A percentile compares a stretch with the other conserved stretches of the same genome.
These are phyloP conservation scores for Dallia pectoralis DNA, from an alignment of 2,797 vertebrate genomes.

Conservation along the genomic window DNA sequence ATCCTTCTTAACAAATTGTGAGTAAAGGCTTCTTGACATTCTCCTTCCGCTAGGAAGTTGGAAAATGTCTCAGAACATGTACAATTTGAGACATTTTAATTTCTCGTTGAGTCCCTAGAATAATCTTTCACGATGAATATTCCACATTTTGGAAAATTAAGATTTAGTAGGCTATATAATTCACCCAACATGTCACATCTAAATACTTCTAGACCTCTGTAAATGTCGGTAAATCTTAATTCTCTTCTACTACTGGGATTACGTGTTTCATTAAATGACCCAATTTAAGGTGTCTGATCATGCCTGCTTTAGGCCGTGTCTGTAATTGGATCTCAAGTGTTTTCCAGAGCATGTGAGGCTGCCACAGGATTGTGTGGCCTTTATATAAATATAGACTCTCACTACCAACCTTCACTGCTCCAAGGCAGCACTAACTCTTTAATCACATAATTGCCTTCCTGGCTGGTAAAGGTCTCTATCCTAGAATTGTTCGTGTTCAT, in stretches of 20 bases:
- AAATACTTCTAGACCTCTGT: neutral
- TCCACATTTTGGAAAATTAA: no score
- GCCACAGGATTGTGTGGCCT: conserved; percentile 14
- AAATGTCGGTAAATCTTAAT: neutral
- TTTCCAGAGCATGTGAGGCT: conserved; percentile 19
- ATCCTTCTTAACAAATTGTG: no score
- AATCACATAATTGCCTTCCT: conserved; percentile 15
- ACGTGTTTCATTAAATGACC: neutral
- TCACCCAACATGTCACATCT: no score
- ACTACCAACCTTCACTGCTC: conserved; percentile 2
- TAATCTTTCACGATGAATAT: no score
- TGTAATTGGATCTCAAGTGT: conserved; percentile 31
- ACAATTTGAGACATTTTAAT: no score
- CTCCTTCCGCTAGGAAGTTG: no score
- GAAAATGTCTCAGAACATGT: no score
- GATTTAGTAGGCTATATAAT: no score
- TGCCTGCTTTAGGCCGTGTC: conserved; percentile 8
- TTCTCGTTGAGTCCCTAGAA: no score
- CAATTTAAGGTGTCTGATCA: conserved; percentile 15
- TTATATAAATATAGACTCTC: conserved; percentile 22
- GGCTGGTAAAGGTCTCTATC: conserved; percentile 24
- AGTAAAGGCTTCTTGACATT: no score
- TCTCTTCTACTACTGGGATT: neutral
- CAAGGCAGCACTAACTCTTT: conserved; percentile 5
- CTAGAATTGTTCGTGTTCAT: conserved; percentile 27